Evolutionary conservation across 2,888 invertebrate genomes (phyloP), one percentile per base, ranked within the genome.

Genomic region (Heliothis peltigera): DNA sequence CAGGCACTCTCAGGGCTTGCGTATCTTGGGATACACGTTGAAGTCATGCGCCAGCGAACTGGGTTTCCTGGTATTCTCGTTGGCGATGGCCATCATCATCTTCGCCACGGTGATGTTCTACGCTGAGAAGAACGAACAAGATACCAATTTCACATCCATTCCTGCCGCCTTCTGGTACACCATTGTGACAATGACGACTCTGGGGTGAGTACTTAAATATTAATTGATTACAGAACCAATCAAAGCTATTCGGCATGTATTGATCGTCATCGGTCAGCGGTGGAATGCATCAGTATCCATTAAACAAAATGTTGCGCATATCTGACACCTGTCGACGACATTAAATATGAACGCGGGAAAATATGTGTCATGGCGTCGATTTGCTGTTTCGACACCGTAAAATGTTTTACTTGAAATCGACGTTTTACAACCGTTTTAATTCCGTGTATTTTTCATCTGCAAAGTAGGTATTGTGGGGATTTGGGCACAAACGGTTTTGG

Each of bases 71-170:
- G 99, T 99, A 70, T 99, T 99, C 95, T 99, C 99, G 32, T 95
- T 99, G 87, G 99, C 99, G 75, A 99, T 99, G 99, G 99, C 99
- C 86, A 99, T 99, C 92, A 99, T 99, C 87, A 99, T 99, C 88
- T 99, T 99, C 93, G 99, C 99, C 75, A 99, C 99, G 44, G 99
- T 99, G 84, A 99, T 99, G 99, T 99, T 99, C 96, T 99, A 99
- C 96, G 99, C 99, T 56, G 99, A 99, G 96, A 99, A 99, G 95
- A 99, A 99, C 92, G 99, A 99, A 79, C 97, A 97, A 85, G 97
- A 98, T 84, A 99, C 99, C 61, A 98, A 98, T 93, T 99, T 99
- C 96, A 99, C 99, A 75, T 99, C 99, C 91, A 99, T 99, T 95
- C 99, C 99, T 67, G 99, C 99, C 61, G 99, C 99, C 81, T 99